Percentiles rank a stretch among this genome's conserved stretches.
Evolutionary conservation across 2,888 invertebrate genomes (phyloP).

Genomic region (Eristalis pertinax): DNA sequence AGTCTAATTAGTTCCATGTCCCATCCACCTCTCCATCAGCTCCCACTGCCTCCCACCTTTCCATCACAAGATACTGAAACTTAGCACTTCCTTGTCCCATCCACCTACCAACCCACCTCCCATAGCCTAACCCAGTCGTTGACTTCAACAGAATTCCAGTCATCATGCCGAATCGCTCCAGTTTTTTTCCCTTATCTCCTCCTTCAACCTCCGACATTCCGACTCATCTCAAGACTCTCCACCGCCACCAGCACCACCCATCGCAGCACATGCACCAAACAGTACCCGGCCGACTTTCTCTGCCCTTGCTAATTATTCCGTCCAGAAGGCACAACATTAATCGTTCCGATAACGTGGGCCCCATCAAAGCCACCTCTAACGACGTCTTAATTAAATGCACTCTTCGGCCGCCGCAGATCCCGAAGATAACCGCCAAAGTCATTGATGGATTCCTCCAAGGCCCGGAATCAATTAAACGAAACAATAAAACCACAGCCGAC

Average conservation of each 20-base stretch:
- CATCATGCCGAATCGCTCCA: no score
- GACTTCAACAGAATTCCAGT: no score
- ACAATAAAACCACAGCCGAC: constrained; percentile 28
- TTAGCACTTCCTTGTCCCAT: no score
- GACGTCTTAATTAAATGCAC: background rate
- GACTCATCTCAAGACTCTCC: background rate
- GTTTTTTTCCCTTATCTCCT: no score
- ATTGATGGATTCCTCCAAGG: background rate
- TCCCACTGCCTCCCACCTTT: no score
- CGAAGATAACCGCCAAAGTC: constrained; percentile 9
- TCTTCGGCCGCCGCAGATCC: background rate
- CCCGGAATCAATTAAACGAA: constrained; percentile 42
- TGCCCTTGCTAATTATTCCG: background rate
- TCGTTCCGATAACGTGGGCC: background rate
- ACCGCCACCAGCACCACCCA: background rate
- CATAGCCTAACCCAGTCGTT: no score
- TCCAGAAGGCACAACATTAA: background rate
- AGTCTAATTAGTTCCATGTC: no score
- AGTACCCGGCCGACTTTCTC: background rate
- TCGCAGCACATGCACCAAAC: background rate
- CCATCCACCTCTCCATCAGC: no score
- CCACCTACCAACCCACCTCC: no score
- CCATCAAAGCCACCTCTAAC: background rate
- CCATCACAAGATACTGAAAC: no score
- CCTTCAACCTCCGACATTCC: no score